Conservation (phyloP, 2,113 vertebrate genomes). For the Hydropotes inermis region DNA sequence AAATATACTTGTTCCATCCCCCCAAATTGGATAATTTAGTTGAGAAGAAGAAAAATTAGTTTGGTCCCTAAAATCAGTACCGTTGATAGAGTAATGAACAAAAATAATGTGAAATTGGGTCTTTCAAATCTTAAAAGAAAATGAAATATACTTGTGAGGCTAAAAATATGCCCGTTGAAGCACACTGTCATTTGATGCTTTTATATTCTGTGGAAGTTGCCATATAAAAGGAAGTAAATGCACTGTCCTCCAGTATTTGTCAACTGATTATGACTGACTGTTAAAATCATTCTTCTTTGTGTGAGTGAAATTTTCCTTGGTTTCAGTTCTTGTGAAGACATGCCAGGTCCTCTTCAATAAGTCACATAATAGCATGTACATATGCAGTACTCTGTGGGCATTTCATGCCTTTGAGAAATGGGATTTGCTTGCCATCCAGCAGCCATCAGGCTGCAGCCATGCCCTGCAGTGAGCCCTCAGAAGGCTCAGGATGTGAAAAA, state of each 20-base stretch:
- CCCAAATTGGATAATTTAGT: not conserved
- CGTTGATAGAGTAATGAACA: not conserved
- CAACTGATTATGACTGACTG: not conserved
- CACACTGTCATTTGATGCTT: not conserved
- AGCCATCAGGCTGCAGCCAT: not conserved
- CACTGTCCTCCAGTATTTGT: not conserved
- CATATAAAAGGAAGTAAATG: not conserved
- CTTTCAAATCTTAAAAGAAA: slow-evolving; percentile 23
- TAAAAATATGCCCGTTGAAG: not conserved
- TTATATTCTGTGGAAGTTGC: not conserved
- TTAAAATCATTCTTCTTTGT: not conserved
- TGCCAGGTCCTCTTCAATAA: not conserved
- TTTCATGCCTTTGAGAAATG: not conserved
- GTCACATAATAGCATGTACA: not conserved
- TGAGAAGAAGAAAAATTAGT: not conserved
- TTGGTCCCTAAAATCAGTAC: not conserved
- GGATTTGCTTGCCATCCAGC: not conserved
- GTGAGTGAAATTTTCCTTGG: not conserved
- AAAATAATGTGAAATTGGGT: not conserved
- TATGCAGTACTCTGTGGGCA: no score
- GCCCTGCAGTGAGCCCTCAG: not conserved
- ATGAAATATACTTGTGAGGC: not conserved
- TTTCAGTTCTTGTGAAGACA: not conserved
- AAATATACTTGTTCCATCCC: not conserved
- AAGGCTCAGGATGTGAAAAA: not conserved